Evolutionary conservation across 2,888 invertebrate genomes (phyloP).

Genomic region (Oxycera nigricornis): DNA sequence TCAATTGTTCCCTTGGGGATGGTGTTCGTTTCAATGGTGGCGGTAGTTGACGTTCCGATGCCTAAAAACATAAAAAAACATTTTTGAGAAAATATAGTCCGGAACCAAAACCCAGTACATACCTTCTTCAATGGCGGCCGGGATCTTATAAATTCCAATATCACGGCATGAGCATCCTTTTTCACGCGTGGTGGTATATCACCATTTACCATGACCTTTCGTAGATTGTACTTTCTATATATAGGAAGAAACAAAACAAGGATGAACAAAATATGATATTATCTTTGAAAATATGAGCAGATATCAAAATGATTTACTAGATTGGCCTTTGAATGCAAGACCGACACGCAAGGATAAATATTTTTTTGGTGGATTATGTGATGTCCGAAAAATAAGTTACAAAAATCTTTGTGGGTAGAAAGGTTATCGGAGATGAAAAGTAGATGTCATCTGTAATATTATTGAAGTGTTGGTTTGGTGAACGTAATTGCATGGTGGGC

Average conservation of each 20-base stretch:
- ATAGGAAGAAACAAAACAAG: neutral
- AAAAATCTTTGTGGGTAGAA: too few relatives aligned
- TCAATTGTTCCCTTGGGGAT: conserved; percentile 83
- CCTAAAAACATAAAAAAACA: neutral
- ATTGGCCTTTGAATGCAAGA: neutral
- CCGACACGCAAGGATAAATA: neutral
- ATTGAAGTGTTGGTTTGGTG: neutral
- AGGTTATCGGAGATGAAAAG: too few relatives aligned
- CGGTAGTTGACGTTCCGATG: conserved; percentile 83
- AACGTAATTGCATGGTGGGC: too few relatives aligned
- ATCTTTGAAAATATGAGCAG: neutral
- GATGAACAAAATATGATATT: neutral
- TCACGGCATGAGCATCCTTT: conserved; percentile 94
- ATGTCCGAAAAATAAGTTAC: too few relatives aligned
- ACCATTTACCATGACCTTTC: conserved; percentile 85
- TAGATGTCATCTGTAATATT: neutral
- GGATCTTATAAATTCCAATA: conserved; percentile 95
- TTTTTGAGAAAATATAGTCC: too few relatives aligned
- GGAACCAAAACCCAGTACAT: conserved; percentile 52
- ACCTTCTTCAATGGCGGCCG: conserved; percentile 92
- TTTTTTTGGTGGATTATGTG: too few relatives aligned
- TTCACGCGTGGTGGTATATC: conserved; percentile 83
- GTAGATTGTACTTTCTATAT: conserved; percentile 77
- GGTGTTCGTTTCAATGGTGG: conserved; percentile 76
- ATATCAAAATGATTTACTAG: neutral